Conservation (phyloP, 2,113 vertebrate species). For the Mustela lutreola region DNA sequence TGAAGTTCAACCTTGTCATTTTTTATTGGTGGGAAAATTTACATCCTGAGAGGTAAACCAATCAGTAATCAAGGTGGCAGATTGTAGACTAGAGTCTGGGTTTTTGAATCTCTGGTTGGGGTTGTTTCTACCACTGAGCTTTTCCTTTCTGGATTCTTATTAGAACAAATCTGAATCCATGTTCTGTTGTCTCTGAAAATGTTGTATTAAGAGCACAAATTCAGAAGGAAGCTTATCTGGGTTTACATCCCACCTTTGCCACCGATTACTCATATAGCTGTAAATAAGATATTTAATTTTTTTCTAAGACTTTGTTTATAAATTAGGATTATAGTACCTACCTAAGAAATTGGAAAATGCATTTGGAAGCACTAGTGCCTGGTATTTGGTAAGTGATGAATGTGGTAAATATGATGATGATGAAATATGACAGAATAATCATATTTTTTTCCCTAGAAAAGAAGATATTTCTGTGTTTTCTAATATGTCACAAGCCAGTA, state of each 20-base stretch:
- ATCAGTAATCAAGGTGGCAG: neutral
- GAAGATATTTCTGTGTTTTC: slow-evolving; percentile 2
- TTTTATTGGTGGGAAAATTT: slow-evolving; percentile 28
- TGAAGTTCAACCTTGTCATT: neutral
- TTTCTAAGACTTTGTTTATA: slow-evolving; percentile 38
- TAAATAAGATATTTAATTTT: slow-evolving; percentile 16
- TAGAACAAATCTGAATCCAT: neutral
- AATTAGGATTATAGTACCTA: neutral
- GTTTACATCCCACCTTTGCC: neutral
- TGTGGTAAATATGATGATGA: neutral
- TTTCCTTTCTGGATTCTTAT: neutral
- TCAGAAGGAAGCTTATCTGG: neutral
- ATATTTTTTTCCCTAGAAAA: neutral
- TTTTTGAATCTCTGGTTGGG: neutral
- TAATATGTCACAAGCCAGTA: neutral
- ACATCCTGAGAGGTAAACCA: neutral
- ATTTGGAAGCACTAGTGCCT: neutral
- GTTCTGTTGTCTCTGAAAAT: neutral
- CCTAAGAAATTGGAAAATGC: neutral
- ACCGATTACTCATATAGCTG: neutral
- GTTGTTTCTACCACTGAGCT: neutral
- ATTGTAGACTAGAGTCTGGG: neutral
- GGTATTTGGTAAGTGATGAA: neutral
- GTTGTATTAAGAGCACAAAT: neutral
- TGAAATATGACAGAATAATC: neutral